Percentiles rank a stretch among this genome's conserved stretches.
Evolutionary conservation across 2,888 invertebrate species (phyloP).

Genomic region (Odontocerum albicorne): DNA sequence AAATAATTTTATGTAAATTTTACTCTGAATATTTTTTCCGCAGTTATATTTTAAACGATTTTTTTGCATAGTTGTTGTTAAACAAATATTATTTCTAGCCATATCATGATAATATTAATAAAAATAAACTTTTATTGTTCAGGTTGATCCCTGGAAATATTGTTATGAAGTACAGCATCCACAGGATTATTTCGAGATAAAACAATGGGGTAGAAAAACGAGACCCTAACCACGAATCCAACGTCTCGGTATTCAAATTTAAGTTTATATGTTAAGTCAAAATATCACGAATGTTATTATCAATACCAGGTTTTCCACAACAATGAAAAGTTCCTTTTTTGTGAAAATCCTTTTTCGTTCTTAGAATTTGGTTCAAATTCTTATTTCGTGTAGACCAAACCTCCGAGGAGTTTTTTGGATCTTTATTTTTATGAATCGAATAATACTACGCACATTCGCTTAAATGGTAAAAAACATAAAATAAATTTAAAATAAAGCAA

Average conservation of each 20-base stretch:
- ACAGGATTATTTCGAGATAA: not conserved
- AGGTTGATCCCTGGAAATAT: not conserved
- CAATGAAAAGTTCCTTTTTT: too few species aligned
- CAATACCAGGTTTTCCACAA: too few species aligned
- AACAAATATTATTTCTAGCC: not conserved
- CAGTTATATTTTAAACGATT: too few species aligned
- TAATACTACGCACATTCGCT: not conserved
- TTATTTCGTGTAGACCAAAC: not conserved
- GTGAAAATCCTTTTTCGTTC: too few species aligned
- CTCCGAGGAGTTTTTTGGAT: not conserved
- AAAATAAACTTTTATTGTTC: not conserved
- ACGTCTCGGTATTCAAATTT: not conserved
- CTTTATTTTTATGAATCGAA: not conserved
- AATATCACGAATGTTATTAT: too few species aligned
- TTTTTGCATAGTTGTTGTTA: not conserved
- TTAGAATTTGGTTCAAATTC: too few species aligned
- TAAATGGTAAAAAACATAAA: not conserved
- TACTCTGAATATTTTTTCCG: too few species aligned
- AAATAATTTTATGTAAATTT: too few species aligned
- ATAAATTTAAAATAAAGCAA: not conserved
- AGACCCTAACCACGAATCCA: not conserved
- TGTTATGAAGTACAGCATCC: not conserved
- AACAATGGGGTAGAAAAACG: not conserved
- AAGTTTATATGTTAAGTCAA: too few species aligned
- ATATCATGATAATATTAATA: not conserved